Evolutionary conservation across 2,113 vertebrate species (phyloP).

Genomic region (Pollimyrus isidori): DNA sequence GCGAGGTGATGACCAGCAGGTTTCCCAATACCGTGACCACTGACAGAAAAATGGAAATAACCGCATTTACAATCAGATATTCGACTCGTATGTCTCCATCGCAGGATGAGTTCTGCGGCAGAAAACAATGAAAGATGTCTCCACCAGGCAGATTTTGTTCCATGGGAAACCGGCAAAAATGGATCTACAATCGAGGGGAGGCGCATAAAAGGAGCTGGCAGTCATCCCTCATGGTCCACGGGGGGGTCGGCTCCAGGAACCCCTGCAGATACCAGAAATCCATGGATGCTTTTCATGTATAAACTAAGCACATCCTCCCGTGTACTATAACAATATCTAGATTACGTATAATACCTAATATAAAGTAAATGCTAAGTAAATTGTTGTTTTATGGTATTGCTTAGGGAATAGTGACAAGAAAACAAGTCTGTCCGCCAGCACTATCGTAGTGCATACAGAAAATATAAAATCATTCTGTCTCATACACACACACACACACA

Average conservation of each 20-base stretch:
- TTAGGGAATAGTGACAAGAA: no score
- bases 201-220: background rate
- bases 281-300: no score
- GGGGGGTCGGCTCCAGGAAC: background rate
- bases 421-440: no score
- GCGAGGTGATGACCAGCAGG: conserved; percentile 39
- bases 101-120: background rate
- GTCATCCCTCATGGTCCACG: background rate
- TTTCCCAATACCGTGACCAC: conserved; percentile 48
- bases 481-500: background rate
- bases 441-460: no score
- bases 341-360: no score
- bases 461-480: no score
- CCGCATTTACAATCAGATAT: background rate
- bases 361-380: no score
- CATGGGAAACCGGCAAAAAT: background rate
- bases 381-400: no score
- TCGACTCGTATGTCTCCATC: background rate
- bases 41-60: conserved; percentile 31
- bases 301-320: no score
- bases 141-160: background rate
- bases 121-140: background rate
- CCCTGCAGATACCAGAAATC: background rate
- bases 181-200: background rate
- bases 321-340: no score